Conservation (phyloP, 2,888 invertebrate species). For the Cremastinae sp. region DNA sequence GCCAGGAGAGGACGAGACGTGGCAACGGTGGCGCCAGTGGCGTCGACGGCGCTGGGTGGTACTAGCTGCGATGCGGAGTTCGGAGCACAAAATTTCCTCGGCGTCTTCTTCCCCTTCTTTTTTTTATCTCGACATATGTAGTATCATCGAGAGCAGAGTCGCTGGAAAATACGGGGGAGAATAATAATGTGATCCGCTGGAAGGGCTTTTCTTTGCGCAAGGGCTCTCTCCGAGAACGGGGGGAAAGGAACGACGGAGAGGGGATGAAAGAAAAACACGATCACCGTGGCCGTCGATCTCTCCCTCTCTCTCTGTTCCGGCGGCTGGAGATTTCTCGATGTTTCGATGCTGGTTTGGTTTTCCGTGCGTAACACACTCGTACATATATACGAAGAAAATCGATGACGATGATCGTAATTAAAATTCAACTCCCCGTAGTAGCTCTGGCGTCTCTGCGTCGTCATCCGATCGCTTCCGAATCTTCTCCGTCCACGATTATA, state of each 20-base stretch:
- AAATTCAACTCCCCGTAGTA: too few relatives aligned
- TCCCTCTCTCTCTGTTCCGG: constrained; percentile 11
- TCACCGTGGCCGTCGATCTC: constrained; percentile 17
- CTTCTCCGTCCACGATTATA: background rate
- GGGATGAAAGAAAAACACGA: constrained; percentile 32
- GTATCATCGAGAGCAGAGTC: constrained; percentile 11
- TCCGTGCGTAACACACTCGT: constrained; percentile 6
- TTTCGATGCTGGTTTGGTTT: constrained; percentile 37
- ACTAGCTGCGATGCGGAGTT: constrained; percentile 23
- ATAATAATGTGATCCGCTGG: too few relatives aligned
- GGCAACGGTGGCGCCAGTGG: constrained; percentile 30
- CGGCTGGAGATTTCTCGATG: constrained; percentile 28
- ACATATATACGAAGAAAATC: background rate
- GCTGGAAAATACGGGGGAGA: too few relatives aligned
- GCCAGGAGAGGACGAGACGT: constrained; percentile 2
- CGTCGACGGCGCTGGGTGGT: constrained; percentile 12
- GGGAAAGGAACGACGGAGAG: constrained; percentile 4
- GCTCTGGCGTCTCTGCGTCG: too few relatives aligned
- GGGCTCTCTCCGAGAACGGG: too few relatives aligned
- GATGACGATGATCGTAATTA: too few relatives aligned
- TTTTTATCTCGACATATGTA: constrained; percentile 18
- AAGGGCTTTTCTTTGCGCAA: too few relatives aligned
- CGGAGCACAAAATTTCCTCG: constrained; percentile 8
- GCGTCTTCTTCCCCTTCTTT: background rate
- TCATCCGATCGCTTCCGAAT: background rate